phyloP scores from a whole-genome alignment of 2,113 vertebrate species.

The Hydrolagus affinis region DNA sequence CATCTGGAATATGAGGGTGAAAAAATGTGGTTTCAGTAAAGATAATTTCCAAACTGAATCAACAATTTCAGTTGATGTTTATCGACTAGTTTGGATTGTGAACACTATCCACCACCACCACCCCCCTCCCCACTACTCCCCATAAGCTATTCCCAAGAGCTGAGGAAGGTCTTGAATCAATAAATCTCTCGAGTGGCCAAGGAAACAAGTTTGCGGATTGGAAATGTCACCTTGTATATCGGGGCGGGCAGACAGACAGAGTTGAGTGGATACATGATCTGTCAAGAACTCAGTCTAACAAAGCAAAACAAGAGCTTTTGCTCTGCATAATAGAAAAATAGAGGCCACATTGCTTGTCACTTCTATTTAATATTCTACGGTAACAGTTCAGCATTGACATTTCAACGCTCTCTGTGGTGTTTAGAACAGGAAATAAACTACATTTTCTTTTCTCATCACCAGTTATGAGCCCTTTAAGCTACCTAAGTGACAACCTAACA shows the following conservation, averaged over 20 bases:
- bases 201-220: background rate
- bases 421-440: background rate
- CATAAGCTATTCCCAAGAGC: too few species aligned
- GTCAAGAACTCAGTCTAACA: background rate
- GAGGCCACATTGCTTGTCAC: background rate
- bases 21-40: too few species aligned
- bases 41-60: too few species aligned
- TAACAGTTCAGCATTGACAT: background rate
- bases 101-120: too few species aligned
- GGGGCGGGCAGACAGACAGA: background rate
- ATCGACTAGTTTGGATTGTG: too few species aligned
- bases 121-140: too few species aligned
- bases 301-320: background rate
- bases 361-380: background rate
- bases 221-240: background rate
- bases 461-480: background rate
- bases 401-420: background rate
- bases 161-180: background rate
- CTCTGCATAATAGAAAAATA: background rate
- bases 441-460: background rate
- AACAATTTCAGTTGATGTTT: too few species aligned
- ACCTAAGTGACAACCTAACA: background rate
- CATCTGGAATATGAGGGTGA: too few species aligned
- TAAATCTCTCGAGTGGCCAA: background rate
- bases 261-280: background rate